Conservation (phyloP, 2,113 vertebrate genomes). For the Anser cygnoides region DNA sequence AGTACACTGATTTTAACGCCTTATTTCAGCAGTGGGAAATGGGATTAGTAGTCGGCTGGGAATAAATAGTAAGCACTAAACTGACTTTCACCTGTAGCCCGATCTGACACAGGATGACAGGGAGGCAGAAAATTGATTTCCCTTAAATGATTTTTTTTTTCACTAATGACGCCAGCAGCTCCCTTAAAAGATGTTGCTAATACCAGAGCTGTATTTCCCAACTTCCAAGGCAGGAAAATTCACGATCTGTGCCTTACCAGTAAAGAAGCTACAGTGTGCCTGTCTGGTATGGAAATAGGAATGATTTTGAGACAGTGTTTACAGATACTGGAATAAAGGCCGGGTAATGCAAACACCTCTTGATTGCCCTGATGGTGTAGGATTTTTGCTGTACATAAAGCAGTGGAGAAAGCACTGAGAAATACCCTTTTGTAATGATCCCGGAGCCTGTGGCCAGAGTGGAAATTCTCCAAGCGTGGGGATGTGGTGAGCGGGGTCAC, state of each 20-base stretch:
- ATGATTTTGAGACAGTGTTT: background rate
- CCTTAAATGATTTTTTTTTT: constrained; percentile 31
- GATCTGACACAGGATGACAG: background rate
- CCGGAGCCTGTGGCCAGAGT: background rate
- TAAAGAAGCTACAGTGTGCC: background rate
- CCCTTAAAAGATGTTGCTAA: constrained; percentile 8
- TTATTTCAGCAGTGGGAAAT: constrained; percentile 52
- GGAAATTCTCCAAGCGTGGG: rapidly evolving
- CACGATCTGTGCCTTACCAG: background rate
- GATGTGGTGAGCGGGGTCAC: background rate
- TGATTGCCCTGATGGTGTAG: background rate
- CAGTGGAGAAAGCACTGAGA: background rate
- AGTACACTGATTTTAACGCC: constrained; percentile 57
- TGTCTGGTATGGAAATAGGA: background rate
- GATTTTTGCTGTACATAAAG: background rate
- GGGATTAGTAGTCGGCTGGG: background rate
- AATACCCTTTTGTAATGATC: background rate
- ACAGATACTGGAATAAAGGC: background rate
- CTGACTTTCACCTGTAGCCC: constrained; percentile 1
- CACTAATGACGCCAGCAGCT: background rate
- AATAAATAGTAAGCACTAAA: constrained; percentile 51
- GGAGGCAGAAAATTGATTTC: constrained; percentile 22
- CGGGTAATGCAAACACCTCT: background rate
- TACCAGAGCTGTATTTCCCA: background rate
- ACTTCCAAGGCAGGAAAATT: background rate